phyloP scores from a whole-genome alignment of 2,113 vertebrate species.

The Calidris pugnax region DNA sequence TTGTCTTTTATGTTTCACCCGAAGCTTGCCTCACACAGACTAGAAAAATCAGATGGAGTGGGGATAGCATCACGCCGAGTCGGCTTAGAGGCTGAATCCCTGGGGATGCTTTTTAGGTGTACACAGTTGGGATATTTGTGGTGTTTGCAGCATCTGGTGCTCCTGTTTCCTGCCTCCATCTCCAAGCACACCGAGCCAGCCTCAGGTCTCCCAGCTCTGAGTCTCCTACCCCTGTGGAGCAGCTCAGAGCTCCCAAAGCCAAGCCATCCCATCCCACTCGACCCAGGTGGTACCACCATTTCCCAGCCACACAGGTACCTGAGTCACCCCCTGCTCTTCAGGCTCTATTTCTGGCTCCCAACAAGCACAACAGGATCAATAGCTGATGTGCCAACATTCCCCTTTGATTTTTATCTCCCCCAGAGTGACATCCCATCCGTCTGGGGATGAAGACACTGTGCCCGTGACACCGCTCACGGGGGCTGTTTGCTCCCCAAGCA shows the following conservation, averaged over 20 bases:
- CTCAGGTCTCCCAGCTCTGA: neutral
- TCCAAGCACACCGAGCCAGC: no score
- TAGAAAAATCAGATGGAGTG: fast-evolving
- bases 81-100: neutral
- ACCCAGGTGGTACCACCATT: neutral
- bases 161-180: neutral
- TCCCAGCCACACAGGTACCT: neutral
- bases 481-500: neutral
- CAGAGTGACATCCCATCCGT: neutral
- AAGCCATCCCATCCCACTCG: neutral
- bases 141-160: neutral
- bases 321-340: neutral
- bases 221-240: neutral
- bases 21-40: neutral
- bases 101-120: neutral
- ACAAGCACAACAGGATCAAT: neutral
- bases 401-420: neutral
- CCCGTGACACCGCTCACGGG: neutral
- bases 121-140: neutral
- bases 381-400: neutral
- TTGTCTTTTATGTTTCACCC: neutral
- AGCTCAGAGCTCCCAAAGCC: neutral
- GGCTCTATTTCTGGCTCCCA: neutral
- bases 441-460: fast-evolving
- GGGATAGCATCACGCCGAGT: fast-evolving